Percentiles rank a stretch among this genome's conserved stretches.
Evolutionary conservation across 1,140 invertebrate genomes (phyloP).

Genomic region (Lasaia peninsularis): DNA sequence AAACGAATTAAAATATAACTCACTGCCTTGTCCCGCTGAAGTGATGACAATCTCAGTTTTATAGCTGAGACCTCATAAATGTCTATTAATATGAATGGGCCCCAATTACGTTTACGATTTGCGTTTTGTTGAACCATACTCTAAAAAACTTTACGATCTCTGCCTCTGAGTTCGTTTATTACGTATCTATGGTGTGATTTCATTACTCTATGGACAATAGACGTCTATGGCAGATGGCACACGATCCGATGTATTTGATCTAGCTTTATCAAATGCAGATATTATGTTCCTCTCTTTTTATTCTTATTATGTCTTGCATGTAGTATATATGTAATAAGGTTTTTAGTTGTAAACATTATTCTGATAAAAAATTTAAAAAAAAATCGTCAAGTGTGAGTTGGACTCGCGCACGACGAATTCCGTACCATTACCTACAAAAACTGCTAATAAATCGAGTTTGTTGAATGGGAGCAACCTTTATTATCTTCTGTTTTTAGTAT

Average conservation of each 20-base stretch:
- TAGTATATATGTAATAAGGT: no score
- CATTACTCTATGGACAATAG: conserved; percentile 41
- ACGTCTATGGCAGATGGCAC: conserved; percentile 46
- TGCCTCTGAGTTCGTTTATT: conserved; percentile 44
- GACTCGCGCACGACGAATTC: no score
- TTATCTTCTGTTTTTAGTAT: no score
- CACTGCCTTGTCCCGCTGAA: conserved; percentile 53
- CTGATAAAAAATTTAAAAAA: no score
- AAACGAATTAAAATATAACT: conserved; percentile 58
- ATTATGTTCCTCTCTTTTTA: not conserved
- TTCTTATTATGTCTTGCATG: no score
- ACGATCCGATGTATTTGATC: no score
- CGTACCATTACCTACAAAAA: no score
- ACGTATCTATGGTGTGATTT: conserved; percentile 12
- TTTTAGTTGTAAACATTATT: no score
- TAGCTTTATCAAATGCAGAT: not conserved
- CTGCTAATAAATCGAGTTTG: no score
- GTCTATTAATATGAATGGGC: conserved; percentile 77
- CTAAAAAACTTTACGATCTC: conserved; percentile 69
- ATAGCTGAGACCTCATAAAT: conserved; percentile 69
- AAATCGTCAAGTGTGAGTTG: no score
- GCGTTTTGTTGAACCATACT: conserved; percentile 67
- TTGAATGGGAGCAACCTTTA: no score
- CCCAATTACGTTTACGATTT: conserved; percentile 76
- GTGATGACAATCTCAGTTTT: conserved; percentile 74